Evolutionary conservation across 1,140 invertebrate species (phyloP).

Genomic region (Aphis gossypii): DNA sequence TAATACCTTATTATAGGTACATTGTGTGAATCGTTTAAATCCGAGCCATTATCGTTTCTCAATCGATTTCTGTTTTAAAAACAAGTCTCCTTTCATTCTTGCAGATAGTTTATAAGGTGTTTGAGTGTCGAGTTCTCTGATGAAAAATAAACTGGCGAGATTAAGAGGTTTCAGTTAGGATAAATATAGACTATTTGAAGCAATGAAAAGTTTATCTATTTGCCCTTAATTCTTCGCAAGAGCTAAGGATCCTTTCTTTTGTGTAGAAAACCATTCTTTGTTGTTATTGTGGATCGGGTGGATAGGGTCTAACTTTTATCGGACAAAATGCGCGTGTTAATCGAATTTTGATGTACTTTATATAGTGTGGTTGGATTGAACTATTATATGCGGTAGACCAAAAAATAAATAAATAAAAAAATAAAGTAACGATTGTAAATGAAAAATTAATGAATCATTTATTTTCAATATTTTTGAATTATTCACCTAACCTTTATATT

Average conservation of each 20-base stretch:
- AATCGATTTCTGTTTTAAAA: slow-evolving; percentile 35
- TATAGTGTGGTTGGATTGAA: background rate
- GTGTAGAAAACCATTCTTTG: slow-evolving; percentile 38
- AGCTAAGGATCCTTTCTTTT: slow-evolving; percentile 1
- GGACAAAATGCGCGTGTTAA: slow-evolving; percentile 41
- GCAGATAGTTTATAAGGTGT: slow-evolving; percentile 42
- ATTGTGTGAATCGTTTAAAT: slow-evolving; percentile 3
- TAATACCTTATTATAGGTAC: background rate
- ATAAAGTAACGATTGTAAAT: background rate
- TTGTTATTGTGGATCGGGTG: slow-evolving; percentile 17
- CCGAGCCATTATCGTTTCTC: slow-evolving; percentile 27
- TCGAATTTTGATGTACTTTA: slow-evolving; percentile 55
- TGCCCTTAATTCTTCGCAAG: slow-evolving; percentile 25
- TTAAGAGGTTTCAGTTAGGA: slow-evolving; percentile 43
- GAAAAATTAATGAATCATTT: background rate
- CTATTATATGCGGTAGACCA: background rate
- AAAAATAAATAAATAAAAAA: background rate
- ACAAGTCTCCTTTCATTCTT: slow-evolving; percentile 23
- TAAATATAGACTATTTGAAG: slow-evolving; percentile 27
- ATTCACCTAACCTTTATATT: background rate
- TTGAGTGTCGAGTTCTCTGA: slow-evolving; percentile 25
- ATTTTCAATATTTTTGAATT: background rate
- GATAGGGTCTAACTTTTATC: slow-evolving; percentile 45
- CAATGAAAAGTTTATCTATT: slow-evolving; percentile 53
- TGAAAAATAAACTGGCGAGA: slow-evolving; percentile 41